Percentiles rank a stretch among this genome's conserved stretches.
Evolutionary conservation across 2,113 vertebrate genomes (phyloP).

Genomic region (Mormoops blainvillei): DNA sequence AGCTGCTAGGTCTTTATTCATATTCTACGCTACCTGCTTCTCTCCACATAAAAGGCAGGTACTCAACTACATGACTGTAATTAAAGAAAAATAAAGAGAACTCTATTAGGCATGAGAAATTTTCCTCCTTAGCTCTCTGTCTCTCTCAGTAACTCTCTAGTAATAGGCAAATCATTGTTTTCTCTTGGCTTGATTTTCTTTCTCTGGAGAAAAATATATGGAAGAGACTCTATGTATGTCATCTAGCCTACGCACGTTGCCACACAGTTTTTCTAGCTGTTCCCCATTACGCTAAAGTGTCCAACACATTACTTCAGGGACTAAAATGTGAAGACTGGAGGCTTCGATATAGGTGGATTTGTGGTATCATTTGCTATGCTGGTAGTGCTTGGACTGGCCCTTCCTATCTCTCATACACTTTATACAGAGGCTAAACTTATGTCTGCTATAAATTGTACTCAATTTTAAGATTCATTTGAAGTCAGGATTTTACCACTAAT

Average conservation of each 20-base stretch:
- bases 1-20: background rate
- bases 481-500: background rate
- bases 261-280: background rate
- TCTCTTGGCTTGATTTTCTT: background rate
- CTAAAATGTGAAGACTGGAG: background rate
- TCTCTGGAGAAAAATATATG: background rate
- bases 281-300: background rate
- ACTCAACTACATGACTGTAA: background rate
- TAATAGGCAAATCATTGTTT: background rate
- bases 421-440: background rate
- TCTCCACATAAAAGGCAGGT: background rate
- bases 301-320: background rate
- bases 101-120: background rate
- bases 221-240: too few species aligned
- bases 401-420: background rate
- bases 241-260: background rate
- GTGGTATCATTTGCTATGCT: background rate
- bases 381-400: rapidly evolving
- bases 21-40: background rate
- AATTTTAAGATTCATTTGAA: background rate
- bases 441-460: background rate
- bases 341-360: background rate
- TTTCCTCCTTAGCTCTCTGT: background rate
- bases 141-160: background rate
- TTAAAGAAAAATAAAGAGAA: background rate